These are phyloP conservation scores for Progne subis DNA, from an alignment of 2,113 vertebrate species.

Conservation along the genomic window DNA sequence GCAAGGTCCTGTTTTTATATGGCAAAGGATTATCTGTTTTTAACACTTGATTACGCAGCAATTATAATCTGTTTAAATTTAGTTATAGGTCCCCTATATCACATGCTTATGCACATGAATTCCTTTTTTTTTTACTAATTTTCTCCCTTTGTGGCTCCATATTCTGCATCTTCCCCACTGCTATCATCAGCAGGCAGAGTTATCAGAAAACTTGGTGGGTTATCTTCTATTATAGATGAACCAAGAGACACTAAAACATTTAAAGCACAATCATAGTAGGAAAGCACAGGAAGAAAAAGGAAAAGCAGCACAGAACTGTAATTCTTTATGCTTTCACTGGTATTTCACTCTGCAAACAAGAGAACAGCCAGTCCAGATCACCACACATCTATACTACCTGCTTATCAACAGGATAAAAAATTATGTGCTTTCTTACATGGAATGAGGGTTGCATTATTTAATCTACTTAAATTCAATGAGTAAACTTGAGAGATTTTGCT, in stretches of 20 bases:
- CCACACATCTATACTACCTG: not conserved
- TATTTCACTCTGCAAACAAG: not conserved
- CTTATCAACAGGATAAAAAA: not conserved
- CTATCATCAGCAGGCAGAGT: not conserved
- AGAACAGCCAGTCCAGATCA: not conserved
- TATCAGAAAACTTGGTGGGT: not conserved
- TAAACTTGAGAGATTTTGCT: not conserved
- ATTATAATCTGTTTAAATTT: not conserved
- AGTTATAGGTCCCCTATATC: not conserved
- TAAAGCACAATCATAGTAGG: not conserved
- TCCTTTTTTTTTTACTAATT: not conserved
- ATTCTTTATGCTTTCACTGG: not conserved
- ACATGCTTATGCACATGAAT: not conserved
- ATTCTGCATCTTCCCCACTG: not conserved
- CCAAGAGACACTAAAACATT: not conserved
- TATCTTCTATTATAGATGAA: not conserved
- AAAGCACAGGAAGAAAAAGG: not conserved
- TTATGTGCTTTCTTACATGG: not conserved
- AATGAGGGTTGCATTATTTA: not conserved
- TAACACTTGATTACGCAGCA: not conserved
- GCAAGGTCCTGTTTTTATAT: not conserved
- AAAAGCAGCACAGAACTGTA: not conserved
- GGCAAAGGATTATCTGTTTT: not conserved
- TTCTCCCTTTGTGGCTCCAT: not conserved
- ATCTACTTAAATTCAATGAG: not conserved